phyloP scores from a whole-genome alignment of 1,140 invertebrate genomes.

The Meloidogyne exigua region DNA sequence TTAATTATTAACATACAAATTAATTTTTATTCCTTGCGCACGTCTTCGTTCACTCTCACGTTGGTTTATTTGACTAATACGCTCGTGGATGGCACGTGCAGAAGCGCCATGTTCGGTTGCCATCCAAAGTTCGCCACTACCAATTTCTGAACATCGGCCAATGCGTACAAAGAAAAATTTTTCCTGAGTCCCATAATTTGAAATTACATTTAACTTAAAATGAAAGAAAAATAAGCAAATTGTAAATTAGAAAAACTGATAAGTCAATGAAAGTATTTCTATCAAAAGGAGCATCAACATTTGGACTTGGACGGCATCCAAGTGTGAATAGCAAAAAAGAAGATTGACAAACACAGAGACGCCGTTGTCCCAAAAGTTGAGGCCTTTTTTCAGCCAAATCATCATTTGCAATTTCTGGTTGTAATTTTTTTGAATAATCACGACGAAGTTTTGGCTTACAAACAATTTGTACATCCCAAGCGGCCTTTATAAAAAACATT shows the following conservation, averaged over 20 bases:
- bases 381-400: constrained; percentile 30
- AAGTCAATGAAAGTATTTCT: constrained; percentile 26
- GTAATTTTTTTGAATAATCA: constrained; percentile 20
- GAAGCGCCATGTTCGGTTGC: constrained; percentile 30
- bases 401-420: constrained; percentile 19
- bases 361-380: constrained; percentile 22
- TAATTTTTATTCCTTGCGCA: constrained; percentile 39
- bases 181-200: constrained; percentile 45
- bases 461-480: constrained; percentile 35
- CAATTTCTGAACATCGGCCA: constrained; percentile 41
- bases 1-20: constrained; percentile 36
- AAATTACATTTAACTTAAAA: constrained; percentile 44
- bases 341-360: constrained; percentile 29
- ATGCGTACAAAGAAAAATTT: constrained; percentile 42
- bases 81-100: constrained; percentile 41
- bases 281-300: constrained; percentile 37
- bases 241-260: constrained; percentile 17
- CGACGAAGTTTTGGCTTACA: constrained; percentile 23
- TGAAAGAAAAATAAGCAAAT: background rate
- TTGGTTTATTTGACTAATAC: constrained; percentile 35
- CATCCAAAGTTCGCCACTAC: constrained; percentile 43
- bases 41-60: constrained; percentile 38
- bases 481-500: constrained; percentile 21
- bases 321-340: constrained; percentile 30
- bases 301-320: constrained; percentile 22